Base-by-base conservation (phyloP, 1,140 invertebrate genomes). In the Galleria mellonella region DNA sequence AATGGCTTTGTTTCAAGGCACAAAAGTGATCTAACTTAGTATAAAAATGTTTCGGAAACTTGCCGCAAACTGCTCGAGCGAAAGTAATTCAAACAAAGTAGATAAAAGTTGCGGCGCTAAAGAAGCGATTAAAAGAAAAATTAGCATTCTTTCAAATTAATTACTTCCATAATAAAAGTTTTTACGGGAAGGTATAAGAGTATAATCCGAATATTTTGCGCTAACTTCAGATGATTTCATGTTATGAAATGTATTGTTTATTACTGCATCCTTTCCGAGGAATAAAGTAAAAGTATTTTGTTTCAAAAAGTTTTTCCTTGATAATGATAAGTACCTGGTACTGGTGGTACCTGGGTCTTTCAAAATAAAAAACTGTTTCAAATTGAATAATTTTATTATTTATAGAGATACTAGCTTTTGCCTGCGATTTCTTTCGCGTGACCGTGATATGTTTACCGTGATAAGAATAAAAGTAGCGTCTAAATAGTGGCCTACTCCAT, bases 31-130 rank as follows among this genome's bases (percentile, higher is more conserved):
- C 51, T 54, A 64, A 60, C 57, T 60, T 60, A 40, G 54, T 49
- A 55, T 53, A 59, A 61, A 61, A 76, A 63, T 66, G 55, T 72
- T 67, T 54, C 44, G 46, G 39, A 62, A 75, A 70, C 61, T 70
- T 70, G 58, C 62, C 62, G 51, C 62, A 58, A 73, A 76, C 69
- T 72, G 69, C 58, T 71, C 69, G 60, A 53, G 55, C 62, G 63
- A 75, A 82, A 82, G 74, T 77, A 82, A 82, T 77, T 77, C 69
- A 75, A 81, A 82, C 74, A 78, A 82, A 82, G 74, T 75, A 75
- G 77, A 79, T 82, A 78, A 78, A 82, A 82, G 71, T 82, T 77
- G 74, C 61, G 72, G 67, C 69, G 72, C 72, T 73, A 78, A 77
- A 72, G 73, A 73, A 82, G 77, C 72, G 74, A 82, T 73, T 82